Conservation (phyloP, 2,888 invertebrate species). For the Agapostemon virescens region DNA sequence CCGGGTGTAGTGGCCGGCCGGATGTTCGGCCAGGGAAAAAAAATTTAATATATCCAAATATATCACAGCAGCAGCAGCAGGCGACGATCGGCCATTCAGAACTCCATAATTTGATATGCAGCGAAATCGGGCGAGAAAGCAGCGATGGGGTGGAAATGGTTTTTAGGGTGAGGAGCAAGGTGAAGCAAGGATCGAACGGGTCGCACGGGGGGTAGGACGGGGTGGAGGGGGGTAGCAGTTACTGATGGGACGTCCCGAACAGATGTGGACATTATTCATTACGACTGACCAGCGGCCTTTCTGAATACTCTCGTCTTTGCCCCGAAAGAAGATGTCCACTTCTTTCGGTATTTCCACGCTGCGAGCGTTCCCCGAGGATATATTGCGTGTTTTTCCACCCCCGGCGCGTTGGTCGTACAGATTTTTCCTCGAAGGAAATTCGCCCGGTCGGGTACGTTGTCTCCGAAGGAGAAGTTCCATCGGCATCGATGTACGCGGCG, state of each 20-base stretch:
- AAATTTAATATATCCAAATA: slow-evolving; percentile 81
- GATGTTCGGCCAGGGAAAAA: slow-evolving; percentile 69
- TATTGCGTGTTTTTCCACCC: slow-evolving; percentile 42
- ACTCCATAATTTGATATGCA: slow-evolving; percentile 80
- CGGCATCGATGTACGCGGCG: background rate
- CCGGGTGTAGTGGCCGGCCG: slow-evolving; percentile 40
- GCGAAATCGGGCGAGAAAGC: slow-evolving; percentile 75
- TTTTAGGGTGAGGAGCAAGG: slow-evolving; percentile 68
- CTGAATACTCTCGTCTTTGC: slow-evolving; percentile 60
- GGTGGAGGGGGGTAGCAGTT: slow-evolving; percentile 69
- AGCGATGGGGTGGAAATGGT: slow-evolving; percentile 75
- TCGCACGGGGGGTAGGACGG: slow-evolving; percentile 46
- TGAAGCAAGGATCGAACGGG: slow-evolving; percentile 58
- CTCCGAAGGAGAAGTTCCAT: background rate
- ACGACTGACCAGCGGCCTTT: slow-evolving; percentile 73
- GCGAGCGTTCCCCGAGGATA: slow-evolving; percentile 23
- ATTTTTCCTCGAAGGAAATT: background rate
- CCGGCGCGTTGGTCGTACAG: background rate
- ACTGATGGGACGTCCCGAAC: slow-evolving; percentile 78
- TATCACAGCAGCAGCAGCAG: slow-evolving; percentile 78
- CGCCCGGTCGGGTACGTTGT: background rate
- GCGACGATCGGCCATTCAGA: slow-evolving; percentile 79
- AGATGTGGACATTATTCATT: slow-evolving; percentile 80
- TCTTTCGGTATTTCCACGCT: slow-evolving; percentile 24
- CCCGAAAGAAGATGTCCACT: slow-evolving; percentile 51